Evolutionary conservation across 2,113 vertebrate species (phyloP).

Genomic region (Probosciger aterrimus): DNA sequence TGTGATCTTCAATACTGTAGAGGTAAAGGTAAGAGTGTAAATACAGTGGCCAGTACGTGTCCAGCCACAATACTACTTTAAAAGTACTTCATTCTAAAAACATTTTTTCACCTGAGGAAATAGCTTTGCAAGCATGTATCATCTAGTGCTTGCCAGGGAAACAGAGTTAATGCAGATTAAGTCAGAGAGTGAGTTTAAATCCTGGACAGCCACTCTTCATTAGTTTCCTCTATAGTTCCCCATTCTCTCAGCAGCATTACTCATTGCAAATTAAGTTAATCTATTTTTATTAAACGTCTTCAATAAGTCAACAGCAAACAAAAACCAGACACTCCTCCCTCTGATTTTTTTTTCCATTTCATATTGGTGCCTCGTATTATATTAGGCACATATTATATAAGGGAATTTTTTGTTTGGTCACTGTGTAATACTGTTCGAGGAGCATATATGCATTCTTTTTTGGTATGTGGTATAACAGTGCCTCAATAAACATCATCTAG

Average conservation of each 20-base stretch:
- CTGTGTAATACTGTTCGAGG: not conserved
- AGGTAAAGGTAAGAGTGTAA: not conserved
- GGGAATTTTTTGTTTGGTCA: not conserved
- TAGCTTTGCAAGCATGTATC: not conserved
- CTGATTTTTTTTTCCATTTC: not conserved
- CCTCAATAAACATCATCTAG: not conserved
- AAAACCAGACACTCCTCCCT: not conserved
- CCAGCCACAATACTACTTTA: not conserved
- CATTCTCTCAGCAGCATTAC: not conserved
- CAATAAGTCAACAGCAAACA: not conserved
- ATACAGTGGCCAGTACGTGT: not conserved
- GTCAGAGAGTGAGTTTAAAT: not conserved
- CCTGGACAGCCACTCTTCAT: not conserved
- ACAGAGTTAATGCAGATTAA: not conserved
- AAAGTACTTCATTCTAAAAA: not conserved
- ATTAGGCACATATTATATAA: not conserved
- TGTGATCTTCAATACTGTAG: not conserved
- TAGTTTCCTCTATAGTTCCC: not conserved
- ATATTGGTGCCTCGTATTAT: not conserved
- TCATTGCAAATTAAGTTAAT: not conserved
- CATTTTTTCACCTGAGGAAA: not conserved
- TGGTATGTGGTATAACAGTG: not conserved
- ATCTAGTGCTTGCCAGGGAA: not conserved
- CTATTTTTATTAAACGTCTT: not conserved
- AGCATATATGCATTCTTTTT: not conserved